These are phyloP conservation scores for Cosmorhoe ocellata DNA, from an alignment of 2,888 invertebrate species.

Conservation along the genomic window DNA sequence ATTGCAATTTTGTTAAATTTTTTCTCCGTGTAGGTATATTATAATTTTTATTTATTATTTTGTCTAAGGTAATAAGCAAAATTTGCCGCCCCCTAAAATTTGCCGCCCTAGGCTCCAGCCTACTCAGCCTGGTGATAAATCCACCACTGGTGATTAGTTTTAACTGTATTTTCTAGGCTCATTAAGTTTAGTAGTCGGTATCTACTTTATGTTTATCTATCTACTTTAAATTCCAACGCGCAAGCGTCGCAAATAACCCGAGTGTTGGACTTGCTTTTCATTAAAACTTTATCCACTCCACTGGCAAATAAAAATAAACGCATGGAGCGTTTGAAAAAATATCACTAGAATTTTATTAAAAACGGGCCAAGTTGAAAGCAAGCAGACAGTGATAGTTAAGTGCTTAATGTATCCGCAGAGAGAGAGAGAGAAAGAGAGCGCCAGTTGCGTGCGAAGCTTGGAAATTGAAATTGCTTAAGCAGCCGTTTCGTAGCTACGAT, in stretches of 20 bases:
- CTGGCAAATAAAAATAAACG: slow-evolving; percentile 23
- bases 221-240: not conserved
- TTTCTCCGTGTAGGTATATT: too few species aligned
- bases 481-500: slow-evolving; percentile 33
- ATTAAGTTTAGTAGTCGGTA: too few species aligned
- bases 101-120: too few species aligned
- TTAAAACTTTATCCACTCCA: slow-evolving; percentile 12
- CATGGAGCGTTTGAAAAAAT: slow-evolving; percentile 19
- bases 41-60: too few species aligned
- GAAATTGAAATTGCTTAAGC: slow-evolving; percentile 67
- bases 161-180: too few species aligned
- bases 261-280: slow-evolving; percentile 12
- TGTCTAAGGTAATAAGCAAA: too few species aligned
- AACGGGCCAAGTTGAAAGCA: slow-evolving; percentile 64
- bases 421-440: too few species aligned
- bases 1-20: too few species aligned
- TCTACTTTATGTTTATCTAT: too few species aligned
- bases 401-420: slow-evolving; percentile 78
- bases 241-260: not conserved
- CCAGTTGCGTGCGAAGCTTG: slow-evolving; percentile 65
- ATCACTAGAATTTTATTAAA: slow-evolving; percentile 54
- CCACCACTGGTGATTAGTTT: too few species aligned
- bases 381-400: slow-evolving; percentile 76
- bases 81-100: too few species aligned
- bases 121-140: too few species aligned